These are phyloP conservation scores for Phalanger gymnotis DNA, from an alignment of 2,797 vertebrate genomes.

Conservation along the genomic window DNA sequence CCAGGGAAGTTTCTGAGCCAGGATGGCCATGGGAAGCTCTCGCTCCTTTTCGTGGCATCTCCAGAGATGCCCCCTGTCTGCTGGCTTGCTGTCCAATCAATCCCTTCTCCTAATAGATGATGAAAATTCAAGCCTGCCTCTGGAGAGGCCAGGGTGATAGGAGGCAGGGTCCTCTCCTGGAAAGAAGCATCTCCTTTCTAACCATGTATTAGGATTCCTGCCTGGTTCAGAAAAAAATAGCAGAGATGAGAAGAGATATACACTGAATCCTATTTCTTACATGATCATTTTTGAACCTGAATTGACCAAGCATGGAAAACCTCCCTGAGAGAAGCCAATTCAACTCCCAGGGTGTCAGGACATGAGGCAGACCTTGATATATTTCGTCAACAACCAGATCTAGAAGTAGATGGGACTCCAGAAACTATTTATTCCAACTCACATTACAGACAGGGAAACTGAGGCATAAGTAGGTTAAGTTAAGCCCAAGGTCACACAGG, in stretches of 20 bases:
- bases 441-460: background rate
- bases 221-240: conserved; percentile 26
- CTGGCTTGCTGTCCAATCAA: background rate
- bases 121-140: background rate
- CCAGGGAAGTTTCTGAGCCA: background rate
- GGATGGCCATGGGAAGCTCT: background rate
- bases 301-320: background rate
- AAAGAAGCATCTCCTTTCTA: background rate
- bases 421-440: background rate
- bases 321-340: background rate
- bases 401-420: background rate
- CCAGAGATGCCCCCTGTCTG: background rate
- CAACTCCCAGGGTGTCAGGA: background rate
- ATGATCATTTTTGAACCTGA: background rate
- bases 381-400: background rate
- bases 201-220: conserved; percentile 22
- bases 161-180: background rate
- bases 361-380: background rate
- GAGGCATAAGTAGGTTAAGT: background rate
- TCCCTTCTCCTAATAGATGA: conserved; percentile 35
- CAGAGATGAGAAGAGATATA: conserved; percentile 24
- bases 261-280: background rate
- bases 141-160: background rate
- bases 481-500: background rate
- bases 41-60: background rate